A percentile compares a stretch with the other conserved stretches of the same genome.
These are phyloP conservation scores for Selene dorsalis DNA, from an alignment of 2,797 vertebrate species.

Conservation along the genomic window DNA sequence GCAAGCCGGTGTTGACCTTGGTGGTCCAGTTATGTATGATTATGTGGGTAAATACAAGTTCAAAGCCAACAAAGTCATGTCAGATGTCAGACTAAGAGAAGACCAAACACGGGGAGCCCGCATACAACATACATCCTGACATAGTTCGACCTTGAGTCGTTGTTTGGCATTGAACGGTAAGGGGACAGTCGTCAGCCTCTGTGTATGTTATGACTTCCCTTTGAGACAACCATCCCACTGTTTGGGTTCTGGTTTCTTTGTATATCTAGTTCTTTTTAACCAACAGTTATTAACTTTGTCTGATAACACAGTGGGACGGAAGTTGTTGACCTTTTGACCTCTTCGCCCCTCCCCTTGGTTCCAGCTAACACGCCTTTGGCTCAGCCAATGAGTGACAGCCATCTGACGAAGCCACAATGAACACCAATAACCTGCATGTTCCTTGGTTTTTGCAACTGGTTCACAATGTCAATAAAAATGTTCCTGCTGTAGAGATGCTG, in stretches of 20 bases:
- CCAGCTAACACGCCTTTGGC: slow-evolving; percentile 59
- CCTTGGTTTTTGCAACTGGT: slow-evolving; percentile 26
- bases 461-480: slow-evolving; percentile 55
- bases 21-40: background rate
- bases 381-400: slow-evolving; percentile 66
- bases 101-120: slow-evolving; percentile 17
- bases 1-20: slow-evolving; percentile 11
- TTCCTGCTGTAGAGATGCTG: background rate
- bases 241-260: slow-evolving; percentile 46
- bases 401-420: background rate
- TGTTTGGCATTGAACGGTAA: slow-evolving; percentile 26
- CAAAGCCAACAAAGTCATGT: background rate
- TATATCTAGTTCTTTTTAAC: slow-evolving; percentile 25
- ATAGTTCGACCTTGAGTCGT: slow-evolving; percentile 30
- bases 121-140: slow-evolving; percentile 29
- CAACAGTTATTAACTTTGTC: slow-evolving; percentile 26
- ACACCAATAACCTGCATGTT: slow-evolving; percentile 15
- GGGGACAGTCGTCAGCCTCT: background rate
- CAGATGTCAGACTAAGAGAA: slow-evolving; percentile 6
- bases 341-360: background rate
- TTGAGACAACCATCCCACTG: slow-evolving; percentile 14
- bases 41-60: background rate
- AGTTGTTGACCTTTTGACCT: slow-evolving; percentile 38
- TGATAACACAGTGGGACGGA: slow-evolving; percentile 33
- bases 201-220: slow-evolving; percentile 19